Evolutionary conservation across 2,888 invertebrate species (phyloP).

Genomic region (Brachypalpus laphriformis): DNA sequence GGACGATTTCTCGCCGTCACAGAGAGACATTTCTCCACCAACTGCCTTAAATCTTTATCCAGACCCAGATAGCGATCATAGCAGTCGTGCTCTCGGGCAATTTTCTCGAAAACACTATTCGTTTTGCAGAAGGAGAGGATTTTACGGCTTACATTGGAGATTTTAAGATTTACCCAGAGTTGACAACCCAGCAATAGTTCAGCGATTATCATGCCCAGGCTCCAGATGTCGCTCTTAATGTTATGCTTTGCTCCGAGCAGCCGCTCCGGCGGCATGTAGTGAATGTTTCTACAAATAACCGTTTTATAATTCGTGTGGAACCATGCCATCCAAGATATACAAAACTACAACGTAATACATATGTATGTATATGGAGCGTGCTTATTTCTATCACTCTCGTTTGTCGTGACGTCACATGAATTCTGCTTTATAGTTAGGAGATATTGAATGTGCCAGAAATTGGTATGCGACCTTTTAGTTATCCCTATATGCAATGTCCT

Average conservation of each 20-base stretch:
- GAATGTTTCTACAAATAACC: constrained; percentile 86
- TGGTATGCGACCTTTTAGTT: no score
- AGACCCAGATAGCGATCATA: constrained; percentile 79
- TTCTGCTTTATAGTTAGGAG: no score
- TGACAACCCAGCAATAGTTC: constrained; percentile 89
- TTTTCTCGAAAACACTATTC: constrained; percentile 85
- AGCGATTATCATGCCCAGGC: constrained; percentile 93
- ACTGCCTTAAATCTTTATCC: constrained; percentile 80
- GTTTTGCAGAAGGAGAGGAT: constrained; percentile 85
- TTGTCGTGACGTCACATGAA: no score
- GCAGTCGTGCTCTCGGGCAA: constrained; percentile 91
- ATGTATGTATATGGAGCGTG: no score
- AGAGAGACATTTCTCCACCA: constrained; percentile 89
- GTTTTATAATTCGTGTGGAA: neutral
- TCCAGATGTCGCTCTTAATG: constrained; percentile 95
- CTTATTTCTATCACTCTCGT: no score
- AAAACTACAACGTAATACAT: no score
- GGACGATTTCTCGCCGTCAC: constrained; percentile 87
- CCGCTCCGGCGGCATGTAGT: constrained; percentile 92
- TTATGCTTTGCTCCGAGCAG: constrained; percentile 87
- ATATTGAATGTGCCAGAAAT: no score
- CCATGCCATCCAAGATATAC: no score
- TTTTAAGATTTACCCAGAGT: constrained; percentile 89
- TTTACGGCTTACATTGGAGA: constrained; percentile 88
- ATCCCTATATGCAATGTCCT: no score